Base-by-base conservation (phyloP, 2,888 invertebrate genomes). In the Drosophila mimica region DNA sequence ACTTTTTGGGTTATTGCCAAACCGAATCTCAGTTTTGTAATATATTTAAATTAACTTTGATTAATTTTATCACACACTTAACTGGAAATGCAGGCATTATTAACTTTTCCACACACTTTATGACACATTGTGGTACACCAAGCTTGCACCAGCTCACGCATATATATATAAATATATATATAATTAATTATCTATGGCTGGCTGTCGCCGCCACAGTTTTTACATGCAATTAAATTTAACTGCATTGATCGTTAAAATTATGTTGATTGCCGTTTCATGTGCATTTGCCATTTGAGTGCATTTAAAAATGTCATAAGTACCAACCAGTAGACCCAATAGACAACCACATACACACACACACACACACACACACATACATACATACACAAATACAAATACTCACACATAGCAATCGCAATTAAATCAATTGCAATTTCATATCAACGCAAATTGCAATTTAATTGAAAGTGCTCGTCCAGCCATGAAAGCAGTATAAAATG, bases 371-470 rank as follows among this genome's bases (percentile, higher is more conserved):
- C 33, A 46, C 28, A 15, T 6, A 11, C 31, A 43, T 28, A 61
- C 15, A 25, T 25, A 17, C 36, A n/a, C 31, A 30, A 49, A 56
- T 40, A 28, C 60, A 38, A 36, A 48, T 52, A 43, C 40, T 52
- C 40, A 34, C 28, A 56, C 38, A 25, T 54, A n/a, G 56, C 40
- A 49, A 51, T 64, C 28, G 52, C 56, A 51, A 64, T 63, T 56
- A 76, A 71, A 72, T 64, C 71, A 90, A 85, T 73, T 68, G 66
- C 82, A 74, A 71, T 88, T 88, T 78, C 67, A 85, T 85, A 59
- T 74, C 73, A 70, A 74, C 71, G 68, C 74, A 82, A 91, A 90
- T 88, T 86, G 79, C 74, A 79, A 79, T 82, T 86, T 90, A 91
- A 89, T 91, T 90, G 81, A 85, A 78, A 82, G 80, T 48, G 63